These are phyloP conservation scores for Eueides isabella DNA, from an alignment of 1,140 invertebrate genomes.

Conservation along the genomic window DNA sequence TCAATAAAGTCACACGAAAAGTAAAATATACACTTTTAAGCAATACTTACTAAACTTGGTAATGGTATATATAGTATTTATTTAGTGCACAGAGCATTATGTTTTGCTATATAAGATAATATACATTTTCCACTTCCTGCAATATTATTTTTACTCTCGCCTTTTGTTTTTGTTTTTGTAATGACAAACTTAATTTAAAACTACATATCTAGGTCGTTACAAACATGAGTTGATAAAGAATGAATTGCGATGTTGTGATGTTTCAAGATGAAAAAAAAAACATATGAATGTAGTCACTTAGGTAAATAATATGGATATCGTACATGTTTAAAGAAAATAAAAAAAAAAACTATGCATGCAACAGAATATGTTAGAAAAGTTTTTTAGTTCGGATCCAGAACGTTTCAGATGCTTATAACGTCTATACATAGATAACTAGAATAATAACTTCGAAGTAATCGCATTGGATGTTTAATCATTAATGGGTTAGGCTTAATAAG, in stretches of 20 bases:
- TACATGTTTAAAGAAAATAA: too few relatives aligned
- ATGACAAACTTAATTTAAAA: neutral
- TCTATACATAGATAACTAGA: neutral
- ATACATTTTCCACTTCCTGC: neutral
- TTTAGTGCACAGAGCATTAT: neutral
- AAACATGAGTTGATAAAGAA: neutral
- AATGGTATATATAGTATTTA: conserved; percentile 6
- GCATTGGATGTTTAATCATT: neutral
- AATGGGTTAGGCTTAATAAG: too few relatives aligned
- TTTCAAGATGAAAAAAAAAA: neutral
- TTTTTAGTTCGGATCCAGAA: neutral
- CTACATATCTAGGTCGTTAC: too few relatives aligned
- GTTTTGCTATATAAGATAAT: neutral
- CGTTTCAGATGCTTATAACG: neutral
- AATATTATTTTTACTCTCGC: neutral
- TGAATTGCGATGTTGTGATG: neutral
- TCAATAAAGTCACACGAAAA: neutral
- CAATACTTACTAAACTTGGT: conserved; percentile 10
- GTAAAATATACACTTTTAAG: neutral
- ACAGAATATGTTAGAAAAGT: too few relatives aligned
- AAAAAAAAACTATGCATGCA: too few relatives aligned
- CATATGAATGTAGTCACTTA: too few relatives aligned
- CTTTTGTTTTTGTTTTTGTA: neutral
- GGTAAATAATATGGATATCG: too few relatives aligned
- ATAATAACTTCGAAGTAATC: neutral